Evolutionary conservation across 2,113 vertebrate genomes (phyloP), one percentile per base, ranked within the genome.

Genomic region (Columbina picui): DNA sequence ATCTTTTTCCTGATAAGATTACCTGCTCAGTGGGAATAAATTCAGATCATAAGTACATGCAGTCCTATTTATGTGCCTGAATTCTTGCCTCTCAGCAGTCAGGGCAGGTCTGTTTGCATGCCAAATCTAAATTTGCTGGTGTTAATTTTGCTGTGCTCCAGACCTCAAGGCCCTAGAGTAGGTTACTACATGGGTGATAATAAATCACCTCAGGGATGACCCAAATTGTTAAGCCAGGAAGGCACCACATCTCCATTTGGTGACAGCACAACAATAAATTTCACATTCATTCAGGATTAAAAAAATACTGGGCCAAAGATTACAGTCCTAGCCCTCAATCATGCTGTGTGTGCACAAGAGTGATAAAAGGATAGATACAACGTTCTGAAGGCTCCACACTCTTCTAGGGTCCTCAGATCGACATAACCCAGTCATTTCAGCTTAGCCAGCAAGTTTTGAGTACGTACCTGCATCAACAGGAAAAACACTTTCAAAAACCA

Each of bases 361-460:
- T 27, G 17, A 45, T 20, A 53, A 59, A 57, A 49, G 34, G 15
- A 39, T 25, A 6, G n/a, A 64, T 55, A 21, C 9, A 68, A 55
- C 2, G 10, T 43, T 22, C 27, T 81, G 25, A 50, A 13, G 34
- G 21, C 12, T 71, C 23, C n/a, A 30, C 3, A 11, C 3, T 68
- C 38, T 73, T 61, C 43, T 34, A 47, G 13, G 5, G 21, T 73
- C 13, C n/a, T 67, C 30, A 29, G 14, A 23, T 0, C 39, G 53
- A 68, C 7, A 43, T 63, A 63, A 14, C 16, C 3, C 9, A 27
- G 10, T 15, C 6, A 77, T 76, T 67, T 77, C 32, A 68, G 26
- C 4, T 6, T 55, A 6, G 10, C 10, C 5, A 4, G 53, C 53
- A 3, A 3, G 0, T 12, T 70, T 38, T 56, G 25, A 50, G 5